Conservation (phyloP, 2,888 invertebrate genomes). For the Brachyptera putata region DNA sequence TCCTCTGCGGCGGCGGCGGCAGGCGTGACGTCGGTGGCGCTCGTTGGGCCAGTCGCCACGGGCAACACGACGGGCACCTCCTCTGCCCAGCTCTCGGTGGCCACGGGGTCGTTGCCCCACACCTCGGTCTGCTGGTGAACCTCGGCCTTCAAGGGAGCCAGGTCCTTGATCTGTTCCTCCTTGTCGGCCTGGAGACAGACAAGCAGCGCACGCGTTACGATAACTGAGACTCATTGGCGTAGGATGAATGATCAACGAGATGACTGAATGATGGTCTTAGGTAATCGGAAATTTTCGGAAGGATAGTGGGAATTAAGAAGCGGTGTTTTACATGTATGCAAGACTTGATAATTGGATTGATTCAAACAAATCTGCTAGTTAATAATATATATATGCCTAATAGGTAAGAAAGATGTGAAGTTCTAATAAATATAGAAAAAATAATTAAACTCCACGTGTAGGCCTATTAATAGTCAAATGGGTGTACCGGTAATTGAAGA, state of each 20-base stretch:
- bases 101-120: constrained; percentile 52
- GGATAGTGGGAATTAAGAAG: background rate
- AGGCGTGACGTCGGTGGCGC: constrained; percentile 42
- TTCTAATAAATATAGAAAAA: no score
- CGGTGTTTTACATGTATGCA: no score
- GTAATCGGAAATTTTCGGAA: background rate
- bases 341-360: no score
- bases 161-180: constrained; percentile 87
- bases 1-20: constrained; percentile 39
- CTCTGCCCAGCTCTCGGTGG: constrained; percentile 35
- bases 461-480: no score
- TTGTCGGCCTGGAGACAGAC: constrained; percentile 67
- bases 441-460: no score
- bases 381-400: no score
- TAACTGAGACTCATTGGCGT: no score
- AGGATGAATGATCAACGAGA: no score
- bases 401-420: no score
- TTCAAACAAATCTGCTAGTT: no score
- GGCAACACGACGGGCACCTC: constrained; percentile 37
- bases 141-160: constrained; percentile 51
- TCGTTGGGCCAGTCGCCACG: no score
- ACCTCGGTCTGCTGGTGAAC: constrained; percentile 45
- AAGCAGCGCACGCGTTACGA: background rate
- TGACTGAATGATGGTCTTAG: background rate
- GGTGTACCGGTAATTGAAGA: no score